Base-by-base conservation (phyloP, 2,888 invertebrate species). In the Orchesellides sinensis region DNA sequence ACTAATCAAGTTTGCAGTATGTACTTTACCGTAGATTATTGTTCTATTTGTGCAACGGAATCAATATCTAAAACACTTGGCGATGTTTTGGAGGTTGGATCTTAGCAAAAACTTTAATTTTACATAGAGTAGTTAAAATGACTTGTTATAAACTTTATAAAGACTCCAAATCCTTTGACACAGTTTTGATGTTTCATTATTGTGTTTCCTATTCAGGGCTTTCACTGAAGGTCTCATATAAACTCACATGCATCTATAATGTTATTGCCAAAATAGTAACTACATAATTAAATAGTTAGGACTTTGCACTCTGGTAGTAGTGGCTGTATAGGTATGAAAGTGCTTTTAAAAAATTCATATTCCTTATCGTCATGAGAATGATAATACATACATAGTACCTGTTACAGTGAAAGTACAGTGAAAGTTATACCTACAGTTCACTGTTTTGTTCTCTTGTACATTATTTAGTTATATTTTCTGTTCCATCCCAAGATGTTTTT, bases 21-120 rank as follows among this genome's bases (percentile, higher is more conserved):
- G 6, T 32, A 32, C 32, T 77, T 77, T 77, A 49, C 61, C 69
- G 77, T 70, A 78, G 69, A 61, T 49, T 52, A n/a, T 65, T 63
- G 35, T 52, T 17, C 25, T 40, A 10, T 29, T 21, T 63, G 29
- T 49, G 72, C 70, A 59, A 61, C 72, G 61, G 21, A 73, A 63
- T 52, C 65, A 35, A 29, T 32, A 65, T 29, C 59, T 25, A 69
- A 56, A 54, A 65, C 80, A 72, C 66, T 66, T 72, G 77, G 32
- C 68, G 56, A 75, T 70, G 70, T 72, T 83, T 84, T 84, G 85
- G 84, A 84, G 84, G 84, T 84, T 85, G 85, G 85, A 85, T 84
- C 84, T 77, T 70, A 63, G 56, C 69, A 47, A 61, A 45, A 49
- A 49, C 27, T 69, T 63, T 17, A 54, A 49, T 45, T 25, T 68